Evolutionary conservation across 2,888 invertebrate genomes (phyloP), one percentile per base, ranked within the genome.

Genomic region (Orchestes rusci): DNA sequence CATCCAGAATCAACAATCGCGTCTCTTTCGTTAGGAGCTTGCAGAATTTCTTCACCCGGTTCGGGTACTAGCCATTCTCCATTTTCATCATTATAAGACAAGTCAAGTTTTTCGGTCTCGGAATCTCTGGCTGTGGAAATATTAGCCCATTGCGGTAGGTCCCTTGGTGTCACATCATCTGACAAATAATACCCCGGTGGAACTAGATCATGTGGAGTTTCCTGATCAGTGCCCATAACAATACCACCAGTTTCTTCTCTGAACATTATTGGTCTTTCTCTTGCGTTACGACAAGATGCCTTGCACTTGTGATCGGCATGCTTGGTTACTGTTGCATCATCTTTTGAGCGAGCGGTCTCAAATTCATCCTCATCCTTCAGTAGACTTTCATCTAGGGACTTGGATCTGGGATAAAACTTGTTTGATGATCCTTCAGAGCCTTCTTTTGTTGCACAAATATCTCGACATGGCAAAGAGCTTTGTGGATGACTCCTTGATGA

Each of bases 231-330:
- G 33, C 48, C 48, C 16, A 38, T 31, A 20, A 51, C 36, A 8
- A 51, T 32, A 12, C 51, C 51, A 16, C 48, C 51, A 17, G 50
- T 50, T 44, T 50, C 50, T 38, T 50, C 51, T 16, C 42, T 48
- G 39, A 48, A 51, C 7, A 40, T n/a, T n/a, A 38, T 39, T 15
- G 37, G 44, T 17, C 51, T 33, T 35, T 42, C 45, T 43, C 37
- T 32, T 17, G 44, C 47, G 35, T 48, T 48, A 39, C 45, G 37
- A 17, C 48, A 45, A 4, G 43, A 33, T 15, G 48, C 48, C 29
- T 38, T 38, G 19, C 50, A 50, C 20, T 43, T 47, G n/a, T 44
- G 46, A n/a, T 32, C 40, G 17, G 38, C n/a, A 30, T 15, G 36
- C 17, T 23, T 48, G n/a, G 37, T 41, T 32, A 41, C 44, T 7